Conservation (phyloP, 2,797 vertebrate species). For the Agapornis canus region DNA sequence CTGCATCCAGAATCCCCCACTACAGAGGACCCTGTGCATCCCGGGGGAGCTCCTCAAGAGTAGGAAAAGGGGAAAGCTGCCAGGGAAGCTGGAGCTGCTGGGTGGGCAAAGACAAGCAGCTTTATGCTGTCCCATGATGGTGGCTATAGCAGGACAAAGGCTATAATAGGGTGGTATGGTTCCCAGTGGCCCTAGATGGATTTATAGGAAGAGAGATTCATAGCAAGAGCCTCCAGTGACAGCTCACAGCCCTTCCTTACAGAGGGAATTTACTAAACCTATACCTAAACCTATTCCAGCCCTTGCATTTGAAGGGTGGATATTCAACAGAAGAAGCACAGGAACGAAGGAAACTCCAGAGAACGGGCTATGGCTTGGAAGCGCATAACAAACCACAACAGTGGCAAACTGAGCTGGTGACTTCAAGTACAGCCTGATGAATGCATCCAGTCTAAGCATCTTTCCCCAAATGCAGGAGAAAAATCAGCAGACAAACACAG, state of each 20-base stretch:
- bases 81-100: rapidly evolving
- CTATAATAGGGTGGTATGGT: rapidly evolving
- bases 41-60: not conserved
- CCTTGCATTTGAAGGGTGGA: not conserved
- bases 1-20: not conserved
- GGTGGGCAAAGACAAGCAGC: not conserved
- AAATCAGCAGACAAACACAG: not conserved
- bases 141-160: not conserved
- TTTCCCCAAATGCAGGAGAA: not conserved
- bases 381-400: not conserved
- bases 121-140: not conserved
- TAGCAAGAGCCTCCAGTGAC: not conserved
- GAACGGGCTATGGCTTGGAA: not conserved
- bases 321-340: not conserved
- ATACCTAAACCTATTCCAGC: not conserved
- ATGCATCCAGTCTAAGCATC: not conserved
- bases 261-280: not conserved
- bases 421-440: not conserved
- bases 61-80: not conserved
- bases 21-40: not conserved
- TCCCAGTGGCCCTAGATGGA: not conserved
- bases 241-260: not conserved
- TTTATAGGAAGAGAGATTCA: not conserved
- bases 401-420: not conserved
- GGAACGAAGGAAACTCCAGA: not conserved